Evolutionary conservation across 2,113 vertebrate species (phyloP).

Genomic region (cattle (Bos taurus)): DNA sequence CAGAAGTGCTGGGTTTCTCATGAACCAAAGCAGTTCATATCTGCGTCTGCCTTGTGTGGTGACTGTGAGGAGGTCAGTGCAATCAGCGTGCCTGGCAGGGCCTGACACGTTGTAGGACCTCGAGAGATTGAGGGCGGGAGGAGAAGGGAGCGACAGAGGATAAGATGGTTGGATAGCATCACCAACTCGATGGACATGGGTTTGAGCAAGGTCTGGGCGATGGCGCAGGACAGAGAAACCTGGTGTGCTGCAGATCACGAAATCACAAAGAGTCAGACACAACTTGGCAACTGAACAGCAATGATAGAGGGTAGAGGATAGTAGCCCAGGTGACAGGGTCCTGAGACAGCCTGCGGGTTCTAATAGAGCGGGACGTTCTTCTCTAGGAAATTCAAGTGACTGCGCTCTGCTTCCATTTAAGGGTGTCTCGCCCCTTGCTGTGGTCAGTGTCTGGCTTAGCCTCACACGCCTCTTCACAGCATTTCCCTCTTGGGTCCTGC

Average conservation of each 20-base stretch:
- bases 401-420: rapidly evolving
- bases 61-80: background rate
- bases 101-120: rapidly evolving
- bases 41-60: background rate
- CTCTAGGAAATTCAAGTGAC: rapidly evolving
- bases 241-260: background rate
- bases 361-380: rapidly evolving
- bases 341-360: rapidly evolving
- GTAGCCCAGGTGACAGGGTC: rapidly evolving
- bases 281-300: background rate
- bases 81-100: rapidly evolving
- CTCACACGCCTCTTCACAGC: rapidly evolving
- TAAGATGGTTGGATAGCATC: background rate
- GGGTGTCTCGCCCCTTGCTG: too few species aligned
- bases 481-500: background rate
- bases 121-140: rapidly evolving
- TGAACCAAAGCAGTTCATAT: rapidly evolving
- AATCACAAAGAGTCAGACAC: background rate
- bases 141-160: background rate
- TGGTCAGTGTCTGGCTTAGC: rapidly evolving
- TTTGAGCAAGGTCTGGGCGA: background rate
- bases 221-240: background rate
- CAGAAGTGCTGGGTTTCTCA: rapidly evolving
- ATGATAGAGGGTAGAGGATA: rapidly evolving
- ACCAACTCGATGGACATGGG: background rate